Evolutionary conservation across 1,140 invertebrate species (phyloP), one percentile per base, ranked within the genome.

Genomic region (Zaprionus ghesquierei): DNA sequence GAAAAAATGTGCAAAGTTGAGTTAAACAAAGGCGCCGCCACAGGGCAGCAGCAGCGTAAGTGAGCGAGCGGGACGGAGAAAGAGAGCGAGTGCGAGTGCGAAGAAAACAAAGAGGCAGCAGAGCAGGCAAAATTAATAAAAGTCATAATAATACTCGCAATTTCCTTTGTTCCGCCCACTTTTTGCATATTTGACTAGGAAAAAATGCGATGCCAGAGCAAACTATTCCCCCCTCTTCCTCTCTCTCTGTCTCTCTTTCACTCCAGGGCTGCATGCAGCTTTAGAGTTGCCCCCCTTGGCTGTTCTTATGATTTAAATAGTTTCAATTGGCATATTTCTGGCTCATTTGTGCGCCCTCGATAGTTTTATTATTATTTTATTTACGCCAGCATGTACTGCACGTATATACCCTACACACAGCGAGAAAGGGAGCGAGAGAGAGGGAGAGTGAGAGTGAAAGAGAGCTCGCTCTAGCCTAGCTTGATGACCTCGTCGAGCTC

Each of bases 91-190:
- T 4, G 3, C 5, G 46, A 51, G 49, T 6, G 3, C 10, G 35
- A n/a, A 33, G 31, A 10, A 64, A 61, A 74, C 23, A 56, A 74
- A 62, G 62, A 63, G 41, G 41, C 58, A 63, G 29, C 59, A 46
- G 46, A 60, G 60, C 64, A 69, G 66, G 72, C 76, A 89, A 89
- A 89, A 89, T 89, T 89, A 89, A 89, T 89, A 89, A 89, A 89
- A 89, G 84, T 89, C 84, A 81, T 89, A 89, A 89, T 89, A 89
- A 89, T 89, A 80, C 84, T 89, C 79, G 84, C 79, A 89, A 89
- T 80, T 89, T 89, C 85, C 84, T 89, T 84, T 77, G 54, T 69
- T 53, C 65, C 61, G 64, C 81, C 77, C 60, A 64, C 64, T 38
- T 68, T 79, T 75, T 77, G 54, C 68, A 80, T 84, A 75, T 70